Evolutionary conservation across 2,888 invertebrate species (phyloP), one percentile per base, ranked within the genome.

Genomic region (Scaptodrosophila latifasciaeformis): DNA sequence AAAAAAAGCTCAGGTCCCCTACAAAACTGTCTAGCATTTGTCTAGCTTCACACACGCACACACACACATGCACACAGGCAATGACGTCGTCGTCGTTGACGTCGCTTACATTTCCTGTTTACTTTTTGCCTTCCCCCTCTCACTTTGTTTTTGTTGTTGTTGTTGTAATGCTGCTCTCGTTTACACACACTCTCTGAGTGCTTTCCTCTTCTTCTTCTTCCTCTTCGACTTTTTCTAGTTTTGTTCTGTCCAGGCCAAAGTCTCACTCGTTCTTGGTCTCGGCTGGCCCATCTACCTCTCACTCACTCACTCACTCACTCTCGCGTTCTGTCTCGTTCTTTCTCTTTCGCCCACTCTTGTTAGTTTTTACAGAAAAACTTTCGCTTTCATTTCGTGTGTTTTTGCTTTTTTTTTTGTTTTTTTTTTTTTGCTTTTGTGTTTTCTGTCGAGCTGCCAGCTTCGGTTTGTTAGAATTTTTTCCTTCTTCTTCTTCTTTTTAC

Each of bases 331-430:
- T 39, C 45, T 39, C 46, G 40, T 13, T 50, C 15, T 21, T 10
- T 10, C 19, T 29, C 42, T 9, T 44, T 12, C 37, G 17, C 15
- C 15, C 15, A 27, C 46, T 47, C 76, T 69, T 56, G 59, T 57
- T 74, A 79, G 74, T 74, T 74, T 74, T 79, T 76, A 72, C 74
- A 75, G 57, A 76, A 48, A 76, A 70, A 76, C 75, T 80, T 76
- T 80, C 75, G 64, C 70, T 76, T 77, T 76, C 70, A 31, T 31
- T 46, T n/a, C n/a, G n/a, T n/a, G n/a, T n/a, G n/a, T n/a, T n/a
- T n/a, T n/a, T n/a, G n/a, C n/a, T n/a, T n/a, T n/a, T n/a, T n/a
- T n/a, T n/a, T n/a, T n/a, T n/a, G n/a, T n/a, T n/a, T n/a, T n/a
- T n/a, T n/a, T n/a, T n/a, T 30, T 43, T 21, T 35, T 59, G 5